Conservation (phyloP, 2,113 vertebrate species). For the Thymallus thymallus region DNA sequence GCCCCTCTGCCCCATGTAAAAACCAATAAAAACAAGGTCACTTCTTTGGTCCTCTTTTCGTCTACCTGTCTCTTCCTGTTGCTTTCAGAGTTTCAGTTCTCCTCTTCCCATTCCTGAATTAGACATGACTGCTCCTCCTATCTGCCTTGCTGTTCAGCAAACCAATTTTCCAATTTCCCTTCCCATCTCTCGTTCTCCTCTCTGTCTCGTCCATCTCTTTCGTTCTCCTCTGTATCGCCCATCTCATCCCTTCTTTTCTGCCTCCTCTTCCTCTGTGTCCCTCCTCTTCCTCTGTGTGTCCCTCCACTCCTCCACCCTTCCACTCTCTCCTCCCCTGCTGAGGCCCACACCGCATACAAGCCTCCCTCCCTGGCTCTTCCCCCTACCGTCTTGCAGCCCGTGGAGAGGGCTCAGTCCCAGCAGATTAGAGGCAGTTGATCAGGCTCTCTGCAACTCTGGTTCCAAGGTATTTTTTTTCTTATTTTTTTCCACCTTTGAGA, state of each 20-base stretch:
- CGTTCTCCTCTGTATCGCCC: slow-evolving; percentile 42
- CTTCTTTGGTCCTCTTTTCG: slow-evolving; percentile 29
- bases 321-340: too few species aligned
- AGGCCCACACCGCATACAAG: too few species aligned
- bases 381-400: slow-evolving; percentile 31
- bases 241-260: slow-evolving; percentile 43
- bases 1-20: slow-evolving; percentile 23
- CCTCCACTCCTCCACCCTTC: too few species aligned
- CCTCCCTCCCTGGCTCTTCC: not conserved
- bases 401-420: slow-evolving; percentile 55
- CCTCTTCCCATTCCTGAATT: slow-evolving; percentile 15
- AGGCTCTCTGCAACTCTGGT: slow-evolving; percentile 45
- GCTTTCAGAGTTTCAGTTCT: not conserved
- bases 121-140: slow-evolving; percentile 22
- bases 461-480: too few species aligned
- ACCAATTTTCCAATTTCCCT: slow-evolving; percentile 51
- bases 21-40: slow-evolving; percentile 10
- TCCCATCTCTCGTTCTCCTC: slow-evolving; percentile 38
- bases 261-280: slow-evolving; percentile 46
- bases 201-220: slow-evolving; percentile 48
- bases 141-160: slow-evolving; percentile 32
- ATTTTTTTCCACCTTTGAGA: too few species aligned
- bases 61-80: slow-evolving; percentile 19
- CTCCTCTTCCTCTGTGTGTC: slow-evolving; percentile 30
- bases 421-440: slow-evolving; percentile 72